Percentiles rank a stretch among this genome's conserved stretches.
phyloP scores from a whole-genome alignment of 2,888 invertebrate genomes.

The Drosophila dives region DNA sequence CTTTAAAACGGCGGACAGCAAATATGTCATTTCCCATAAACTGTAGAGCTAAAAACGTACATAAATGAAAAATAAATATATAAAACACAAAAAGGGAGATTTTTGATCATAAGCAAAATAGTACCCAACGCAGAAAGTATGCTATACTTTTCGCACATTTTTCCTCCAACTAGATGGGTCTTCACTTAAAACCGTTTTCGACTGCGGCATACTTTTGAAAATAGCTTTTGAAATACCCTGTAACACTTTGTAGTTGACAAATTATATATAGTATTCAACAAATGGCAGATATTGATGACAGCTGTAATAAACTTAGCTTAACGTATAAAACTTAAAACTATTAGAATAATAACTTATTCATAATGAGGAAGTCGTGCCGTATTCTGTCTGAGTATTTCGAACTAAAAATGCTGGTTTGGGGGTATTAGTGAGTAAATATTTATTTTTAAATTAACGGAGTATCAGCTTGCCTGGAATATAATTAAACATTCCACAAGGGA shows the following conservation, averaged over 20 bases:
- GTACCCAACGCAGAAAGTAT: slow-evolving; percentile 15
- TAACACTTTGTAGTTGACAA: background rate
- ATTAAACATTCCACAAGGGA: background rate
- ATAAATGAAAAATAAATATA: slow-evolving; percentile 8
- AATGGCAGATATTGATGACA: background rate
- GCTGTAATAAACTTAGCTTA: background rate
- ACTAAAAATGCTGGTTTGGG: background rate
- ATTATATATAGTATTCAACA: background rate
- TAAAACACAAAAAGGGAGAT: background rate
- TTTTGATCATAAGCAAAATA: background rate
- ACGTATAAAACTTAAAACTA: too few species aligned
- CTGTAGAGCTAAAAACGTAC: slow-evolving; percentile 16
- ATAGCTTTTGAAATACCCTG: slow-evolving; percentile 11
- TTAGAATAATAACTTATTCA: too few species aligned
- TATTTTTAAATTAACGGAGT: background rate
- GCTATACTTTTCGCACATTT: slow-evolving; percentile 19
- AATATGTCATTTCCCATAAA: slow-evolving; percentile 40
- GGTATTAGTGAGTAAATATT: background rate
- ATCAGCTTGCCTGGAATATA: background rate
- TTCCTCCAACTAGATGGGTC: slow-evolving; percentile 5
- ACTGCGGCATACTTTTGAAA: background rate
- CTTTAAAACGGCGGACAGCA: slow-evolving; percentile 12
- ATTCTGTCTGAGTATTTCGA: background rate
- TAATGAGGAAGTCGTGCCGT: background rate
- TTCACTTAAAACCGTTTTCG: background rate